Conservation (phyloP, 2,888 invertebrate species). For the Abrostola triplasia region DNA sequence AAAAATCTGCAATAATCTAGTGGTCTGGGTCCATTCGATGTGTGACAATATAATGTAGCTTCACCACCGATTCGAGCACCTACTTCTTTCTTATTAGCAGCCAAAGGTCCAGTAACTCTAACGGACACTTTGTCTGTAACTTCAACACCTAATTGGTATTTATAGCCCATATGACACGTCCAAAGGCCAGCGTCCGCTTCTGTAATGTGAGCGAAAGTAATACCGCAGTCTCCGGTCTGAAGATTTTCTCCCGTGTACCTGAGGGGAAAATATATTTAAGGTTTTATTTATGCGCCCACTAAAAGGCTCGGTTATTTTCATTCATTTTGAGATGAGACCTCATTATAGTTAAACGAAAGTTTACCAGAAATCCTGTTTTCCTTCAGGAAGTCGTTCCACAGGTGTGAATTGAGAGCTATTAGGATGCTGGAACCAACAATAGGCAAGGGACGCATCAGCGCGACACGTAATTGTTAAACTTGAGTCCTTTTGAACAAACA, state of each 20-base stretch:
- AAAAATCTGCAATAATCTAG: constrained; percentile 85
- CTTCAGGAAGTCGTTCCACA: constrained; percentile 57
- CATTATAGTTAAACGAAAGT: constrained; percentile 4
- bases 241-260: constrained; percentile 82
- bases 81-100: constrained; percentile 70
- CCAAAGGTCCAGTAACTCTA: constrained; percentile 80
- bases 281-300: too few species aligned
- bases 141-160: constrained; percentile 73
- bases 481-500: constrained; percentile 71
- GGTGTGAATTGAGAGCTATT: constrained; percentile 80
- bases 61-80: constrained; percentile 57
- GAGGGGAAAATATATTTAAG: constrained; percentile 11
- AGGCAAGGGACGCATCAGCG: constrained; percentile 73
- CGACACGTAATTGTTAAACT: constrained; percentile 74
- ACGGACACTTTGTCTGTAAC: constrained; percentile 70
- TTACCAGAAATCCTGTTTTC: constrained; percentile 74
- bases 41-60: constrained; percentile 78
- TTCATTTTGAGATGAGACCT: too few species aligned
- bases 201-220: constrained; percentile 73
- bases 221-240: constrained; percentile 80
- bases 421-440: constrained; percentile 85
- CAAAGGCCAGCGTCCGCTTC: constrained; percentile 76
- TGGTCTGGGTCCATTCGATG: constrained; percentile 76
- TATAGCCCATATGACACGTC: constrained; percentile 85
- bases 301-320: too few species aligned